Percentiles rank a stretch among this genome's conserved stretches.
Evolutionary conservation across 1,140 invertebrate species (phyloP).

Genomic region (Drosophila tristis): DNA sequence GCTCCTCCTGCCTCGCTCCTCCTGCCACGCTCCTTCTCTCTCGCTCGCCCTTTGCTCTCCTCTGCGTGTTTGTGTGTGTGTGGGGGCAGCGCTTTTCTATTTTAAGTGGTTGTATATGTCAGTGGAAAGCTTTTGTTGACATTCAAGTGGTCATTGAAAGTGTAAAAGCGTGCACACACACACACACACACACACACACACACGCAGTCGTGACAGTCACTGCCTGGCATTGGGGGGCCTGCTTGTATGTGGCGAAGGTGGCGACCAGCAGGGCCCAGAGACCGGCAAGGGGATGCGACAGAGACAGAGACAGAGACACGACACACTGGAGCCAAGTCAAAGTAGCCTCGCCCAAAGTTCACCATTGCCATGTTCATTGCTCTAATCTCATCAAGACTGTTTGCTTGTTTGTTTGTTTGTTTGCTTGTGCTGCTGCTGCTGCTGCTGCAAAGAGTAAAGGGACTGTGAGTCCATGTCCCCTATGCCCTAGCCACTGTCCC

Average conservation of each 20-base stretch:
- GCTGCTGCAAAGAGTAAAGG: no score
- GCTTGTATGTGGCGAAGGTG: background rate
- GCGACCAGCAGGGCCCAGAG: no score
- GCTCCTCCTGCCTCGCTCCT: no score
- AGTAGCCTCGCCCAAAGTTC: conserved; percentile 29
- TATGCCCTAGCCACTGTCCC: background rate
- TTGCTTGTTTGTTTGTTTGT: no score
- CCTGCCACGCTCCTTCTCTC: background rate
- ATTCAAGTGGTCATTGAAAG: conserved; percentile 80
- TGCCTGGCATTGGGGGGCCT: no score
- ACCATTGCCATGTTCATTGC: conserved; percentile 35
- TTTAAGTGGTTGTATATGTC: conserved; percentile 82
- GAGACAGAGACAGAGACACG: no score
- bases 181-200: conserved; percentile 19
- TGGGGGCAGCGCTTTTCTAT: conserved; percentile 64
- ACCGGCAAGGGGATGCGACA: no score
- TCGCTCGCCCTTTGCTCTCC: background rate
- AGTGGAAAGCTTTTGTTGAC: conserved; percentile 80
- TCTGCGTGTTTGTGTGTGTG: conserved; percentile 14
- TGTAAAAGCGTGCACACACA: conserved; percentile 65
- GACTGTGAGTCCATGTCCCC: no score
- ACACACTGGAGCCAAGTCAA: conserved; percentile 26
- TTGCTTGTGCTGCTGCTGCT: background rate
- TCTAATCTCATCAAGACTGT: conserved; percentile 42
- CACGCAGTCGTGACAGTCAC: no score